phyloP scores from a whole-genome alignment of 2,113 vertebrate species.

The Podarcis cretensis region DNA sequence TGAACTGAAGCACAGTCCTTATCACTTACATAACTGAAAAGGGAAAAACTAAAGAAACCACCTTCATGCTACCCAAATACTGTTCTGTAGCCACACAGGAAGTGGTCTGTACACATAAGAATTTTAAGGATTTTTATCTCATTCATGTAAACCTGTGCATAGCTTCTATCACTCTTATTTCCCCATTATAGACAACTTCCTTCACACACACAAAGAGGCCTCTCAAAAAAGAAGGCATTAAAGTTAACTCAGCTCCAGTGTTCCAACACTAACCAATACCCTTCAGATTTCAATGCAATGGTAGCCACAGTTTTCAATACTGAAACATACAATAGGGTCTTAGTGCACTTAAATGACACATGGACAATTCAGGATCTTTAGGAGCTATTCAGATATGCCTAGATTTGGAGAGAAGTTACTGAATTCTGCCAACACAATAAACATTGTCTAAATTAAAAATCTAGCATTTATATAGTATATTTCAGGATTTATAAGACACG shows the following conservation, averaged over 20 bases:
- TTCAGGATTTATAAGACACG: not conserved
- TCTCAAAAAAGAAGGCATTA: not conserved
- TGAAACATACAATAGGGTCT: not conserved
- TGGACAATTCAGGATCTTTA: not conserved
- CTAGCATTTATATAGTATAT: not conserved
- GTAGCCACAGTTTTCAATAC: not conserved
- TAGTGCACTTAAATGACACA: not conserved
- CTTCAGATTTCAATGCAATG: not conserved
- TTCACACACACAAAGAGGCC: not conserved
- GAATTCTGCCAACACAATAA: not conserved
- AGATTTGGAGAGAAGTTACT: not conserved
- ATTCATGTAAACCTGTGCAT: fast-evolving
- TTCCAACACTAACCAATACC: not conserved
- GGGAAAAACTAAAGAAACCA: not conserved
- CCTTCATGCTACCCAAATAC: fast-evolving
- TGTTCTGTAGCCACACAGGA: fast-evolving
- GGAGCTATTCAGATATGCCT: not conserved
- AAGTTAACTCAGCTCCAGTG: not conserved
- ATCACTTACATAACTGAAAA: not conserved
- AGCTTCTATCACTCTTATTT: not conserved
- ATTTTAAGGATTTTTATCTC: fast-evolving
- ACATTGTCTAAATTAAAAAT: not conserved
- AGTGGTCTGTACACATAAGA: not conserved
- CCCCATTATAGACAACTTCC: too few relatives aligned
- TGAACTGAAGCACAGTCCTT: not conserved